A percentile compares a stretch with the other conserved stretches of the same genome.
Conservation (phyloP, 2,888 invertebrate species). For the Rhagonycha fulva region DNA sequence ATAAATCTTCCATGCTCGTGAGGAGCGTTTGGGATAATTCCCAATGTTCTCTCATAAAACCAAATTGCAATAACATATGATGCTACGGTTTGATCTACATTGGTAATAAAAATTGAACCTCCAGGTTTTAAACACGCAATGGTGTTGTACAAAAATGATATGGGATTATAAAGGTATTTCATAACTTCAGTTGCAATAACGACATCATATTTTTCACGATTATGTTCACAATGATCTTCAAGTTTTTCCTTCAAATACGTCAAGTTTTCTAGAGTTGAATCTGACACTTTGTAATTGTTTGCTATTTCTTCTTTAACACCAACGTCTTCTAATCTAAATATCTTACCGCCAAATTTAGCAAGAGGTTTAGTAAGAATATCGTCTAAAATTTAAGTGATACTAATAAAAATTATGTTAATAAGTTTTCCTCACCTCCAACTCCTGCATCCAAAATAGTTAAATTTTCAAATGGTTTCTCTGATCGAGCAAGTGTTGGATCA, state of each 20-base stretch:
- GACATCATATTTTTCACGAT: conserved; percentile 70
- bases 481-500: conserved; percentile 51
- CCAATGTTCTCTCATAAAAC: conserved; percentile 77
- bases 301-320: conserved; percentile 71
- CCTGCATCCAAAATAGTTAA: conserved; percentile 84
- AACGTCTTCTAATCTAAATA: conserved; percentile 83
- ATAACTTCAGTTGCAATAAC: conserved; percentile 88
- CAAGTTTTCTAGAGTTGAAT: conserved; percentile 53
- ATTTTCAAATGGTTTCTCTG: conserved; percentile 65
- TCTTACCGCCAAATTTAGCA: conserved; percentile 77
- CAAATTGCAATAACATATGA: conserved; percentile 74
- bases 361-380: conserved; percentile 62
- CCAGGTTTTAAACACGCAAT: conserved; percentile 62
- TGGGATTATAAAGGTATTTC: conserved; percentile 81
- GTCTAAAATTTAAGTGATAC: conserved; percentile 37
- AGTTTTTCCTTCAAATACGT: conserved; percentile 61
- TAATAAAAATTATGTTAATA: not conserved
- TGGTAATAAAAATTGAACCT: conserved; percentile 73
- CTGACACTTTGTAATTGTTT: conserved; percentile 60
- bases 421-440: conserved; percentile 73
- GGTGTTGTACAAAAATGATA: conserved; percentile 70
- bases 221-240: conserved; percentile 57
- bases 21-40: conserved; percentile 78
- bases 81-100: conserved; percentile 63
- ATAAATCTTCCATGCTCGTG: conserved; percentile 93